Conservation (phyloP, 2,113 vertebrate genomes). For the Eublepharis macularius region DNA sequence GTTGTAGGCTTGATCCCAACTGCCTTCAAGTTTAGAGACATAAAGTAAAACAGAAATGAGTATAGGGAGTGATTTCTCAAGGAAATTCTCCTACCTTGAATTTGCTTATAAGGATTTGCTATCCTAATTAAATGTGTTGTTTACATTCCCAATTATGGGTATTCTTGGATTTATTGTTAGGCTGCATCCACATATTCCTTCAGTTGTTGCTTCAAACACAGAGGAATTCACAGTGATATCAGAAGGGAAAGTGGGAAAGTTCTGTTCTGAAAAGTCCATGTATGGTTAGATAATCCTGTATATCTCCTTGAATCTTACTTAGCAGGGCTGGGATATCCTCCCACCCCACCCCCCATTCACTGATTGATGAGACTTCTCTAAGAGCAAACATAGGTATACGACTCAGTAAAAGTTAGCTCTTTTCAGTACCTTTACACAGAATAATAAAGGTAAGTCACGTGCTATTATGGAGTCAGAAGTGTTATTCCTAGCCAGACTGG, state of each 20-base stretch:
- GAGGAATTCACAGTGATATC: no score
- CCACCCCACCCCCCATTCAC: background rate
- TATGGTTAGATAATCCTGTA: no score
- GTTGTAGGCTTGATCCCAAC: background rate
- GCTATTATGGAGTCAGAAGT: background rate
- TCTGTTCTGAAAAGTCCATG: no score
- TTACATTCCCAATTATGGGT: background rate
- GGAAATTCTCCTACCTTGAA: background rate
- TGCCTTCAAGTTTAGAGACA: background rate
- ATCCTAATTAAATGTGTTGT: background rate
- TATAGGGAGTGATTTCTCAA: background rate
- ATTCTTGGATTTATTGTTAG: background rate
- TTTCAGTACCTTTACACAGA: conserved; percentile 2
- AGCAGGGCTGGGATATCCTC: background rate
- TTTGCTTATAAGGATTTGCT: background rate
- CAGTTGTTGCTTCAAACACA: no score
- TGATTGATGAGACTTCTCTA: background rate
- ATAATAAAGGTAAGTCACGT: background rate
- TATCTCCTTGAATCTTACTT: background rate
- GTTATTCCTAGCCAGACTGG: background rate
- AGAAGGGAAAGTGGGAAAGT: no score
- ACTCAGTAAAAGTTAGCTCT: background rate
- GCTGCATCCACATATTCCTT: no score
- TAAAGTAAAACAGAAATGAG: background rate
- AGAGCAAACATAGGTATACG: background rate